phyloP scores from a whole-genome alignment of 2,888 invertebrate species.

The Limnephilus auricula region DNA sequence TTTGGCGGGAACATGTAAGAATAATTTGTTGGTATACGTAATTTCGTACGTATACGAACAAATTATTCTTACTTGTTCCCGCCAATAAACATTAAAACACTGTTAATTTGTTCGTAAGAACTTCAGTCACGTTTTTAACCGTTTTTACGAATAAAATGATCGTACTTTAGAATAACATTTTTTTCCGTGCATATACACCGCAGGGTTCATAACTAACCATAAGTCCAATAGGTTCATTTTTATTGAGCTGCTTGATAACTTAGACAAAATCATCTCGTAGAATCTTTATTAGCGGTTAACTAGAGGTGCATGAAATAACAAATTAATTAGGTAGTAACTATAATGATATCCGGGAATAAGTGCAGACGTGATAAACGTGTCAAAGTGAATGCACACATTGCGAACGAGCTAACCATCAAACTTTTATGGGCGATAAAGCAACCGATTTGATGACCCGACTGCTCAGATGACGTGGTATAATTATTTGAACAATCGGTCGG shows the following conservation, averaged over 20 bases:
- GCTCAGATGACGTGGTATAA: not conserved
- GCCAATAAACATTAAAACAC: too few species aligned
- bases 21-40: too few species aligned
- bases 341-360: not conserved
- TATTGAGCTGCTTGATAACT: not conserved
- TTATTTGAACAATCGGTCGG: not conserved
- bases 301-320: not conserved
- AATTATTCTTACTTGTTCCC: too few species aligned
- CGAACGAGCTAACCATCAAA: not conserved
- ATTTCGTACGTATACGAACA: too few species aligned
- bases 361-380: not conserved
- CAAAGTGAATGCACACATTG: not conserved
- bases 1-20: too few species aligned
- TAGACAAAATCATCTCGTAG: not conserved
- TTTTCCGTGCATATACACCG: too few species aligned
- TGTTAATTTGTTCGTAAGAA: too few species aligned
- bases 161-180: too few species aligned
- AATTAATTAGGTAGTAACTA: not conserved
- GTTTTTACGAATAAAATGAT: too few species aligned
- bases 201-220: not conserved
- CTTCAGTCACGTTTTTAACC: too few species aligned
- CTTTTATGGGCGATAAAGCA: not conserved
- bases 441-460: not conserved
- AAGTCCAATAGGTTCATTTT: not conserved
- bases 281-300: not conserved